Conservation (phyloP, 2,888 invertebrate species). For the Phyto melanocephala region DNA sequence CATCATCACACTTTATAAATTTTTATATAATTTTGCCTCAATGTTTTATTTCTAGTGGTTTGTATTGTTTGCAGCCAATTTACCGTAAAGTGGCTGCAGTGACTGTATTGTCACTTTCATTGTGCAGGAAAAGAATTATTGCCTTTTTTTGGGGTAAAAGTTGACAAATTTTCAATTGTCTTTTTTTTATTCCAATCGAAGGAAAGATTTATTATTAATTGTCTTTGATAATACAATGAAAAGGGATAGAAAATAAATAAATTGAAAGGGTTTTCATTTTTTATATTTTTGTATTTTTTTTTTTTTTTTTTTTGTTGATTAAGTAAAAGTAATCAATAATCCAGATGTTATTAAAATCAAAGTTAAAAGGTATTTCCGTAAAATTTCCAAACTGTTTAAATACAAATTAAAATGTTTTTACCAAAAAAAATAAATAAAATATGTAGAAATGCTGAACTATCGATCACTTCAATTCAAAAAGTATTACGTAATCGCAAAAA, state of each 20-base stretch:
- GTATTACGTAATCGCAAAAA: too few species aligned
- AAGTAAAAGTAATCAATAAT: not conserved
- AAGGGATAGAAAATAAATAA: not conserved
- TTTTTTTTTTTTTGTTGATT: too few species aligned
- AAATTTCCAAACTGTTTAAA: not conserved
- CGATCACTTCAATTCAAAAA: too few species aligned
- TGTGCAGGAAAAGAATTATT: conserved; percentile 24
- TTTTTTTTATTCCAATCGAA: not conserved
- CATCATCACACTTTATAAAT: not conserved
- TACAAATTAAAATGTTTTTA: not conserved
- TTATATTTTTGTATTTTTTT: too few species aligned
- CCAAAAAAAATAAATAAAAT: not conserved
- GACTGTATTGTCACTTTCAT: conserved; percentile 14
- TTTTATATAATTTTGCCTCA: not conserved
- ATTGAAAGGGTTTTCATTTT: conserved; percentile 5
- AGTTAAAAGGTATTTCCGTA: not conserved
- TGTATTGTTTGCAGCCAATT: conserved; percentile 37
- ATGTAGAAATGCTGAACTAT: too few species aligned
- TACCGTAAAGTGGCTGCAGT: conserved; percentile 31
- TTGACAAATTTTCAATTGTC: conserved; percentile 47
- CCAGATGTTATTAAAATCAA: not conserved
- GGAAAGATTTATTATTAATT: conserved; percentile 20
- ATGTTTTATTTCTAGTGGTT: conserved; percentile 28
- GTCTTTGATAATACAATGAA: not conserved
- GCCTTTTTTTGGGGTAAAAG: conserved; percentile 44